Percentiles rank a stretch among this genome's conserved stretches.
These are phyloP conservation scores for Drosophila bocqueti DNA, from an alignment of 1,140 invertebrate genomes.

Conservation along the genomic window DNA sequence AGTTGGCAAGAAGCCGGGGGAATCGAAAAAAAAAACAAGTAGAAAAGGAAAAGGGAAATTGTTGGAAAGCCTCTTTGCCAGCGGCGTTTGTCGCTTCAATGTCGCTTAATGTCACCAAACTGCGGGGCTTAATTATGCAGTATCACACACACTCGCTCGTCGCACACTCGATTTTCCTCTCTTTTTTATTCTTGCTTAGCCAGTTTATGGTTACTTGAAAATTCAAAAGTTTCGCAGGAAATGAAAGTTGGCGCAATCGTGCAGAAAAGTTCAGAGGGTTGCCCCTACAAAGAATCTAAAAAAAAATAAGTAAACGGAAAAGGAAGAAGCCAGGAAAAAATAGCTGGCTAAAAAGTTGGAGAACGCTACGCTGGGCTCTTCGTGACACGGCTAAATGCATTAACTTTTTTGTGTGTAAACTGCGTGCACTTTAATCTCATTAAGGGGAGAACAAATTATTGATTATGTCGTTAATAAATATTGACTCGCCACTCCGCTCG, in stretches of 20 bases:
- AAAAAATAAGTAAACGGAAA: constrained; percentile 16
- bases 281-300: constrained; percentile 11
- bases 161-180: constrained; percentile 7
- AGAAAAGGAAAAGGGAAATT: constrained; percentile 22
- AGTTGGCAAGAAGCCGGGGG: constrained; percentile 43
- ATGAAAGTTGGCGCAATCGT: constrained; percentile 77
- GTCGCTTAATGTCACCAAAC: constrained; percentile 73
- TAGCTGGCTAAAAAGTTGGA: constrained; percentile 13
- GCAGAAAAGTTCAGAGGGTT: constrained; percentile 63
- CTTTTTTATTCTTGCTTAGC: constrained; percentile 30
- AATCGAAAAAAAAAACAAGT: neutral
- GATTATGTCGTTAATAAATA: constrained; percentile 79
- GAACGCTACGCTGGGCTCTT: constrained; percentile 5
- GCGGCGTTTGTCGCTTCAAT: constrained; percentile 64
- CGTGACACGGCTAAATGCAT: constrained; percentile 63
- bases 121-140: constrained; percentile 69
- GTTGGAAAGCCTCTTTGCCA: constrained; percentile 55
- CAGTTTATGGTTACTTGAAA: constrained; percentile 64
- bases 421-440: constrained; percentile 68
- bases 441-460: constrained; percentile 64
- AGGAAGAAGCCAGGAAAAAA: constrained; percentile 25
- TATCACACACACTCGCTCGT: constrained; percentile 33
- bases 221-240: constrained; percentile 70
- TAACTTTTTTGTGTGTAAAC: constrained; percentile 46
- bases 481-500: constrained; percentile 59